Evolutionary conservation across 2,113 vertebrate species (phyloP).

Genomic region (Fregetta grallaria): DNA sequence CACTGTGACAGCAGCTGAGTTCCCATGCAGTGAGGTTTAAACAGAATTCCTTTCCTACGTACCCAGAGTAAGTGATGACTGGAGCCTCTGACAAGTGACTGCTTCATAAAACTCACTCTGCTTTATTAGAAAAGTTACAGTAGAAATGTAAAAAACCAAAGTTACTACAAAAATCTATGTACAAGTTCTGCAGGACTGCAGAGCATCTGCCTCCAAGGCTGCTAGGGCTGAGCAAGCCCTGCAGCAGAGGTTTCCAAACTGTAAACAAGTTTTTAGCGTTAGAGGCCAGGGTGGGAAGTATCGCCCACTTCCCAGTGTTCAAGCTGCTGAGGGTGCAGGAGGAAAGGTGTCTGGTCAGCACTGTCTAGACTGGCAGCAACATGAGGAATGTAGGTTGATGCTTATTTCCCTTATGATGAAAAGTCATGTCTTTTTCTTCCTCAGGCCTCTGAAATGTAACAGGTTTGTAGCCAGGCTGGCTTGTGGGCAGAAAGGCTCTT

Average conservation of each 20-base stretch:
- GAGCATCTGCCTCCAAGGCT: neutral
- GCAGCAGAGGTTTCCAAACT: neutral
- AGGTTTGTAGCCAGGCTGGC: neutral
- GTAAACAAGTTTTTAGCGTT: slow-evolving; percentile 41
- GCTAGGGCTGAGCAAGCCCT: neutral
- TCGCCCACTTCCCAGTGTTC: neutral
- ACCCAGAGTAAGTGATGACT: fast-evolving
- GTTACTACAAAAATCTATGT: slow-evolving; percentile 23
- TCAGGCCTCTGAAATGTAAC: neutral
- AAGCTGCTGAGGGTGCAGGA: neutral
- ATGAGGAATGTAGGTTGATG: fast-evolving
- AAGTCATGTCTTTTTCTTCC: neutral
- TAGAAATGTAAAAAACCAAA: neutral
- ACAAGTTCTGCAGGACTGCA: neutral
- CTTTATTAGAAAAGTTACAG: slow-evolving; percentile 61
- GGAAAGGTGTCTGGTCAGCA: no score
- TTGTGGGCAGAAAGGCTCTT: neutral
- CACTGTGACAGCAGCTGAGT: neutral
- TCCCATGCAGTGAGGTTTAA: neutral
- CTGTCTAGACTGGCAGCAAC: neutral
- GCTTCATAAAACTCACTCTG: neutral
- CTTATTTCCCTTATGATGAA: neutral
- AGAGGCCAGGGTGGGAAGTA: neutral
- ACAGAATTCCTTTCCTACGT: neutral
- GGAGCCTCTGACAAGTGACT: neutral